A percentile compares a stretch with the other conserved stretches of the same genome.
Conservation (phyloP, 2,797 vertebrate species). For the Cygnus olor region DNA sequence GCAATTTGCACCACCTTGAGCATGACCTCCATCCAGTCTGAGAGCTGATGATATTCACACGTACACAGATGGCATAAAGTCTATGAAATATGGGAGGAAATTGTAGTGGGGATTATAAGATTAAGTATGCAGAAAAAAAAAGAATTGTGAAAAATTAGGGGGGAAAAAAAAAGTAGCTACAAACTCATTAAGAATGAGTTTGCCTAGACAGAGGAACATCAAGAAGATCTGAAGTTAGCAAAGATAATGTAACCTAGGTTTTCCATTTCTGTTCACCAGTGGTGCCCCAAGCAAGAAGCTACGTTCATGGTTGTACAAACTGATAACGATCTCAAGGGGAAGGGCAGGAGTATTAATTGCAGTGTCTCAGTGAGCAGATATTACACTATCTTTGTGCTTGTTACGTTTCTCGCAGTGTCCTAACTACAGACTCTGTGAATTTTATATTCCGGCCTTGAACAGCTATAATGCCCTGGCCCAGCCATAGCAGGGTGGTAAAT, state of each 20-base stretch:
- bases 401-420: background rate
- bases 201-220: background rate
- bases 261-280: background rate
- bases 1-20: background rate
- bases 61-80: background rate
- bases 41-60: background rate
- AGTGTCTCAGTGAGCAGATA: background rate
- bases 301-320: background rate
- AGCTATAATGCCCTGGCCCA: background rate
- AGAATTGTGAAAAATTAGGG: background rate
- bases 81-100: background rate
- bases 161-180: no score
- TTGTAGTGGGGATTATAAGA: background rate
- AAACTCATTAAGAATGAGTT: background rate
- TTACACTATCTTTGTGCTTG: background rate
- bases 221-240: background rate
- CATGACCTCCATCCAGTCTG: background rate
- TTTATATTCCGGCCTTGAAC: background rate
- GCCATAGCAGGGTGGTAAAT: background rate
- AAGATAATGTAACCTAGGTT: background rate
- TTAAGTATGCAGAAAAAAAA: background rate
- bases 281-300: background rate
- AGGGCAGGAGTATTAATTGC: background rate
- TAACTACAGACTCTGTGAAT: background rate
- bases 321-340: background rate